A percentile compares a stretch with the other conserved stretches of the same genome.
phyloP scores from a whole-genome alignment of 2,888 invertebrate genomes.

The Caenorhabditis zanzibari region DNA sequence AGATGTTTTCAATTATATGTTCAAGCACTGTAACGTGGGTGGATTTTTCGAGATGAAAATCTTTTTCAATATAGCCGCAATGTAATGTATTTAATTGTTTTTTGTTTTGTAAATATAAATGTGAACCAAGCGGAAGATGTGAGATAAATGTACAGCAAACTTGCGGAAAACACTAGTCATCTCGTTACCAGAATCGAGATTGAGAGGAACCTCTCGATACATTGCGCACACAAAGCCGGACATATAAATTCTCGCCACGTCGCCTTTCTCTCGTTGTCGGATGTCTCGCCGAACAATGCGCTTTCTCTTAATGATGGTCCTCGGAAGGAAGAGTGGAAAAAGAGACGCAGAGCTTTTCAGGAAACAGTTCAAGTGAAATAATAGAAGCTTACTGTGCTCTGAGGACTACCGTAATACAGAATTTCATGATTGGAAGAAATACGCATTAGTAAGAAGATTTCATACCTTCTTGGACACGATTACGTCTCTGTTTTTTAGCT shows the following conservation, averaged over 20 bases:
- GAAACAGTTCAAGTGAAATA: too few species aligned
- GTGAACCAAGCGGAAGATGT: background rate
- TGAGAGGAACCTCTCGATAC: slow-evolving; percentile 24
- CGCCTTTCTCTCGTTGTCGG: slow-evolving; percentile 44
- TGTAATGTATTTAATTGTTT: too few species aligned
- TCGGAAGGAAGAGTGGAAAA: background rate
- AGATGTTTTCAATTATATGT: background rate
- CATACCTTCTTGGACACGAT: slow-evolving; percentile 47
- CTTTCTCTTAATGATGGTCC: slow-evolving; percentile 40
- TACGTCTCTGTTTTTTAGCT: slow-evolving; percentile 42
- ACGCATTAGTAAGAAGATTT: background rate
- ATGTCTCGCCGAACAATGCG: slow-evolving; percentile 13
- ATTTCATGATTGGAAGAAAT: too few species aligned
- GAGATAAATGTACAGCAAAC: background rate
- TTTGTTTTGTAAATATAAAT: too few species aligned
- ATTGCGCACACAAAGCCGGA: slow-evolving; percentile 42
- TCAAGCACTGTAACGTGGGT: background rate
- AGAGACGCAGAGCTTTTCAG: slow-evolving; percentile 10
- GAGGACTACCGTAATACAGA: too few species aligned
- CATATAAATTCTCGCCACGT: slow-evolving; percentile 54
- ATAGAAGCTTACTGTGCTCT: too few species aligned
- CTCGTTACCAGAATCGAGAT: background rate
- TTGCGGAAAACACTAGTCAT: background rate
- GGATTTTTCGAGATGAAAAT: slow-evolving; percentile 8
- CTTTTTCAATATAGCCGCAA: background rate